Conservation (phyloP, 2,888 invertebrate genomes). For the Tachina lurida region DNA sequence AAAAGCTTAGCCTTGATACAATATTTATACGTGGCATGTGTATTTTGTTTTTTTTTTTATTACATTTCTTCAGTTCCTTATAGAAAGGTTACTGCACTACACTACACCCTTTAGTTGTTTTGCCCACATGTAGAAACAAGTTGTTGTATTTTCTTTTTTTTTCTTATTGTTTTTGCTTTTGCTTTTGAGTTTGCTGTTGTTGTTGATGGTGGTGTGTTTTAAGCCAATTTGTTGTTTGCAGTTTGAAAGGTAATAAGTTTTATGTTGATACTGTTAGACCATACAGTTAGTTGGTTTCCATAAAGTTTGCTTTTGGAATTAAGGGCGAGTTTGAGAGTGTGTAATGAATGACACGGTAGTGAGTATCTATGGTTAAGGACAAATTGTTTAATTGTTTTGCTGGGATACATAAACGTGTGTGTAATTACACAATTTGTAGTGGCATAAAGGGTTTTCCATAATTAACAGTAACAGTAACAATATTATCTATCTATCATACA, state of each 20-base stretch:
- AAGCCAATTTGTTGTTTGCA: conserved; percentile 32
- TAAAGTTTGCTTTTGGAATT: neutral
- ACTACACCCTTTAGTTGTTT: conserved; percentile 16
- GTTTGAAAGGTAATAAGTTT: conserved; percentile 50
- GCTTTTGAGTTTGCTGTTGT: neutral
- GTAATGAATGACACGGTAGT: neutral
- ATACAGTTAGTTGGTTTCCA: conserved; percentile 8
- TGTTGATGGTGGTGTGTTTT: conserved; percentile 4
- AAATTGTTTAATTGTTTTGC: neutral
- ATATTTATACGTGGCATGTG: conserved; percentile 13
- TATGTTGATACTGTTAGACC: conserved; percentile 47
- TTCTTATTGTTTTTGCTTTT: neutral
- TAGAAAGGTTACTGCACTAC: neutral
- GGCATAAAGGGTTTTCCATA: too few relatives aligned
- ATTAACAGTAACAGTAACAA: too few relatives aligned
- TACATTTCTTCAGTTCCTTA: conserved; percentile 33
- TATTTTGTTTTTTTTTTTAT: conserved; percentile 9
- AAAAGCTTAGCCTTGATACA: conserved; percentile 14
- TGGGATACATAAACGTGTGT: neutral
- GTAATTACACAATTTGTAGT: too few relatives aligned
- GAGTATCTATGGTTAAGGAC: neutral
- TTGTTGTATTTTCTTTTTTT: neutral
- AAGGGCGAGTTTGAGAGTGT: neutral
- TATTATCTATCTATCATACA: too few relatives aligned
- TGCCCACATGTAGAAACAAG: neutral